Conservation (phyloP, 2,113 vertebrate species). For the Syngnathus scovelli region DNA sequence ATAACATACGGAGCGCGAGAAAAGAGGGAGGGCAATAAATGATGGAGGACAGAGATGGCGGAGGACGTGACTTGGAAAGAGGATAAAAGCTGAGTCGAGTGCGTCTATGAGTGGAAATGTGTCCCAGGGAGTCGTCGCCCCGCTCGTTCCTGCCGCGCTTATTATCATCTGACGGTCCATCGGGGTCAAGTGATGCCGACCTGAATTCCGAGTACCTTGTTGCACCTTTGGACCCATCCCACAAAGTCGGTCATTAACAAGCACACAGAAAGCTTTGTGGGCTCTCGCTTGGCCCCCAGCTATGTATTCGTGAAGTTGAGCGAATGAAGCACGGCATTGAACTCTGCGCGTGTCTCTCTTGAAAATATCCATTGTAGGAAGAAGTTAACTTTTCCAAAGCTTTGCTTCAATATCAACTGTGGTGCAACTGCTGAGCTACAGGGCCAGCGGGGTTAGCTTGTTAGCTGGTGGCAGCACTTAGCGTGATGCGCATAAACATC, state of each 20-base stretch:
- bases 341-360: slow-evolving; percentile 6
- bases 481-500: background rate
- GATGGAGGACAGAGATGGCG: slow-evolving; percentile 23
- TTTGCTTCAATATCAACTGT: background rate
- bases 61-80: slow-evolving; percentile 16
- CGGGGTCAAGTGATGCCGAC: slow-evolving; percentile 51
- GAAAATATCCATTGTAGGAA: slow-evolving; percentile 12
- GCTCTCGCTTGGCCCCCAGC: slow-evolving; percentile 9
- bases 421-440: background rate
- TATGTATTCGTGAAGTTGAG: slow-evolving; percentile 11
- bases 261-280: background rate
- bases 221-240: slow-evolving; percentile 27
- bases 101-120: slow-evolving; percentile 22
- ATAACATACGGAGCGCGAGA: slow-evolving; percentile 24
- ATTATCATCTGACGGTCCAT: slow-evolving; percentile 24
- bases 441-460: background rate
- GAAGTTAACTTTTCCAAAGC: slow-evolving; percentile 19
- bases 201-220: slow-evolving; percentile 48
- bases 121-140: slow-evolving; percentile 13
- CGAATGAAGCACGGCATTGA: background rate
- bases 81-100: slow-evolving; percentile 18
- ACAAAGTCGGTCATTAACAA: slow-evolving; percentile 41
- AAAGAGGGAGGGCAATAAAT: slow-evolving; percentile 21
- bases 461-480: background rate
- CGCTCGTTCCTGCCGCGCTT: slow-evolving; percentile 30